phyloP scores from a whole-genome alignment of 2,113 vertebrate species.

The Tylochromis polylepis region DNA sequence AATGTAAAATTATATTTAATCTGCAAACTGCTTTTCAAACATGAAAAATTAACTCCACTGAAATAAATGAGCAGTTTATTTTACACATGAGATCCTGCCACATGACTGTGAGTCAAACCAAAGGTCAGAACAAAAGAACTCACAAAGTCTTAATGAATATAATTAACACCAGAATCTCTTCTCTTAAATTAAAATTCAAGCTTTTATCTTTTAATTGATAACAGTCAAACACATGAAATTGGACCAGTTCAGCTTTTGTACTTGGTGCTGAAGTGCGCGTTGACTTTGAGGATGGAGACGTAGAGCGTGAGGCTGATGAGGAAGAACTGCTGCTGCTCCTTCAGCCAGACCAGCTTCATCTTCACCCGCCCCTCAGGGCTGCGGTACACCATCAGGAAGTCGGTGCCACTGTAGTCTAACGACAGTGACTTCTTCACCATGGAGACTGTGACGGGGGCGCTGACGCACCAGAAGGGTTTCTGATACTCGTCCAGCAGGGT shows the following conservation, averaged over 20 bases:
- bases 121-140: neutral
- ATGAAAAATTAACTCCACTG: neutral
- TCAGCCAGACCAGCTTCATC: constrained; percentile 47
- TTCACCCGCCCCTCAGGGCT: neutral
- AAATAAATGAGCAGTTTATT: neutral
- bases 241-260: neutral
- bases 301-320: constrained; percentile 23
- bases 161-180: neutral
- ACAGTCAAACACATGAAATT: neutral
- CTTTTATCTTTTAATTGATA: neutral
- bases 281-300: constrained; percentile 1
- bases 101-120: neutral
- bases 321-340: constrained; percentile 45
- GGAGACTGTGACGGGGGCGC: neutral
- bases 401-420: constrained; percentile 5
- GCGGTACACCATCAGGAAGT: constrained; percentile 11
- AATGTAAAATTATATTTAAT: neutral
- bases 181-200: neutral
- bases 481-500: constrained; percentile 46
- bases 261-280: neutral
- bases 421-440: neutral
- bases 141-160: neutral
- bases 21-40: neutral
- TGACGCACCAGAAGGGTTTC: constrained; percentile 52
- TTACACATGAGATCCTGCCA: neutral